Conservation (phyloP, 1,140 invertebrate species). For the Drosophila erecta region DNA sequence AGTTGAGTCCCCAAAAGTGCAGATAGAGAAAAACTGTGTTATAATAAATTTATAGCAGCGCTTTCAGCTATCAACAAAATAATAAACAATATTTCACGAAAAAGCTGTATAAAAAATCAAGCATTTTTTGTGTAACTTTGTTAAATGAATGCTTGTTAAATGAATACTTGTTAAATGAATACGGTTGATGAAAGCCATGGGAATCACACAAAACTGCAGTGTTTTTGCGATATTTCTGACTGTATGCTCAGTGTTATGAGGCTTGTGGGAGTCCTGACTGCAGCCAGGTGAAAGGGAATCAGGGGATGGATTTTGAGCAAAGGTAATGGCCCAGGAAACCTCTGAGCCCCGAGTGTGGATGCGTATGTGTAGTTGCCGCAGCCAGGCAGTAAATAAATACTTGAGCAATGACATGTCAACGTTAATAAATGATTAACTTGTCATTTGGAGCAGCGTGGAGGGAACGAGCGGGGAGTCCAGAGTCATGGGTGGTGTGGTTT, state of each 20-base stretch:
- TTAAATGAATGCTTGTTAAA: too few relatives aligned
- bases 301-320: background rate
- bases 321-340: slow-evolving; percentile 4
- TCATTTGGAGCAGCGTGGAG: slow-evolving; percentile 54
- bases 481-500: background rate
- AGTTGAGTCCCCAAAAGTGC: background rate
- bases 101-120: too few relatives aligned
- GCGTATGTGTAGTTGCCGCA: slow-evolving; percentile 31
- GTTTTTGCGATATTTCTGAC: background rate
- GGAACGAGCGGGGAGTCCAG: slow-evolving; percentile 9
- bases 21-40: background rate
- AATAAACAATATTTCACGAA: background rate
- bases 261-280: background rate
- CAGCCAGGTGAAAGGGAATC: background rate
- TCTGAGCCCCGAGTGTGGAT: slow-evolving; percentile 13
- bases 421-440: slow-evolving; percentile 82
- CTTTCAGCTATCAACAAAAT: background rate
- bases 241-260: background rate
- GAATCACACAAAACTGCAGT: too few relatives aligned
- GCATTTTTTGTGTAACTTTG: too few relatives aligned
- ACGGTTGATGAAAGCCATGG: background rate
- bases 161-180: too few relatives aligned
- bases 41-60: background rate
- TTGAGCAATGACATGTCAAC: slow-evolving; percentile 80
- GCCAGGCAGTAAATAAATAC: slow-evolving; percentile 71